Evolutionary conservation across 2,888 invertebrate species (phyloP), one percentile per base, ranked within the genome.

Genomic region (Drosophila meridiana): DNA sequence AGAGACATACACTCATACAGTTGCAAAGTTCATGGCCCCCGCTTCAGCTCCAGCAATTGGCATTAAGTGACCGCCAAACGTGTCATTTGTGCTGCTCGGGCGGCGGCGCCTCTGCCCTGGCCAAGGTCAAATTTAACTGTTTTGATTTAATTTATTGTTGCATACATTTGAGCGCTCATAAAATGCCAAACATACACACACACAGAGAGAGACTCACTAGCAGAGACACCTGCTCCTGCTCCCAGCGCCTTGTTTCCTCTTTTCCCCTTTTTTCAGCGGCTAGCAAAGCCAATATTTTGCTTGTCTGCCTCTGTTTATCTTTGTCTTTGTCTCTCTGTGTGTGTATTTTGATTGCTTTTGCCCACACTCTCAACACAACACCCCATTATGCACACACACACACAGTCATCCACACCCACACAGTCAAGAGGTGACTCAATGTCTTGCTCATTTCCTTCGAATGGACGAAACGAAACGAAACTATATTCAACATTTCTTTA

Each of bases 131-230:
- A 81, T 75, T 81, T 83, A 72, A 83, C 80, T 79, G 87, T 83
- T 87, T 80, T 87, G 83, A 87, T 87, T 87, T 85, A 87, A 87
- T 89, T 87, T 87, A 87, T 87, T 76, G 83, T 82, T 85, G 87
- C 89, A 83, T 76, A 79, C 80, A 86, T 80, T 81, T 76, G 64
- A 73, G 79, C 70, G 78, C 67, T 78, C 86, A 70, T 82, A 84
- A 83, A 80, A 77, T 59, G 70, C 32, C 47, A 60, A 60, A 57
- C 50, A 63, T 48, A 71, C 55, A 63, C 52, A 71, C 55, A 62
- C 36, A 63, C 36, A 64, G 11, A 61, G 11, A 60, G 59, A 78
- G 9, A 43, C 52, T 53, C 8, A 43, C 48, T 60, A 6, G 38
- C 67, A 59, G 50, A 59, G 50, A 70, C 72, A 76, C 76, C 85